Evolutionary conservation across 53 echinoderm and acorn worm genomes (phyloP).

Genomic region (Apostichopus leukothele): DNA sequence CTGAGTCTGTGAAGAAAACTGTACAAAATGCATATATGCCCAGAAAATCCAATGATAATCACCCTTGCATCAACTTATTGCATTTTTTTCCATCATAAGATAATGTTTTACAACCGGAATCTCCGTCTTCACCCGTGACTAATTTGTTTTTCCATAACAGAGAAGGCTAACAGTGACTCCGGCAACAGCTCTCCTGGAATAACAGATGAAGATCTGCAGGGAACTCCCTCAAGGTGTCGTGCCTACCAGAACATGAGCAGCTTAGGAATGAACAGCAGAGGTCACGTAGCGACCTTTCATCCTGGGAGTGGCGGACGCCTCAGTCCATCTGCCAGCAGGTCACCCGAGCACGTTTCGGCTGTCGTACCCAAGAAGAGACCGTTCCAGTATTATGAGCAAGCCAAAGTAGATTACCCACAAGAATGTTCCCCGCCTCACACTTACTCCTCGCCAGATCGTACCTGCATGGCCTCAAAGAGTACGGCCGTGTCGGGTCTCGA

Average conservation of each 20-base stretch:
- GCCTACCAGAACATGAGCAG: neutral
- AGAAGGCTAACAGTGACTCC: conserved; percentile 71
- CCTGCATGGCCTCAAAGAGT: conserved; percentile 8
- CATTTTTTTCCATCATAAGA: too few relatives aligned
- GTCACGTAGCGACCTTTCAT: neutral
- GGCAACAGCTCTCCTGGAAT: conserved; percentile 74
- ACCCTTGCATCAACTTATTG: too few relatives aligned
- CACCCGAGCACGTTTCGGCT: neutral
- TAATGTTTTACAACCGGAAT: too few relatives aligned
- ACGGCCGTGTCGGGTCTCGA: neutral
- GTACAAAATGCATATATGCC: too few relatives aligned
- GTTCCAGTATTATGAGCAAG: neutral
- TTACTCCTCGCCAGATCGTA: conserved; percentile 25
- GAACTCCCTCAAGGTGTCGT: conserved; percentile 7
- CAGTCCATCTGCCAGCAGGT: neutral
- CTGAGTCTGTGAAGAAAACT: too few relatives aligned
- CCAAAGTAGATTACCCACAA: conserved; percentile 1
- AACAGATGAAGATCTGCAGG: conserved; percentile 55
- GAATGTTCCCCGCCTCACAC: conserved; percentile 29
- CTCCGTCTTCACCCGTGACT: too few relatives aligned
- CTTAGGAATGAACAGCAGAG: neutral
- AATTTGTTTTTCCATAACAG: conserved; percentile 28
- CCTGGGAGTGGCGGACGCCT: neutral
- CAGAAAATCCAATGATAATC: too few relatives aligned
- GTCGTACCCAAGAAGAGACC: conserved; percentile 39